phyloP scores from a whole-genome alignment of 2,113 vertebrate species.

The Callospermophilus lateralis region DNA sequence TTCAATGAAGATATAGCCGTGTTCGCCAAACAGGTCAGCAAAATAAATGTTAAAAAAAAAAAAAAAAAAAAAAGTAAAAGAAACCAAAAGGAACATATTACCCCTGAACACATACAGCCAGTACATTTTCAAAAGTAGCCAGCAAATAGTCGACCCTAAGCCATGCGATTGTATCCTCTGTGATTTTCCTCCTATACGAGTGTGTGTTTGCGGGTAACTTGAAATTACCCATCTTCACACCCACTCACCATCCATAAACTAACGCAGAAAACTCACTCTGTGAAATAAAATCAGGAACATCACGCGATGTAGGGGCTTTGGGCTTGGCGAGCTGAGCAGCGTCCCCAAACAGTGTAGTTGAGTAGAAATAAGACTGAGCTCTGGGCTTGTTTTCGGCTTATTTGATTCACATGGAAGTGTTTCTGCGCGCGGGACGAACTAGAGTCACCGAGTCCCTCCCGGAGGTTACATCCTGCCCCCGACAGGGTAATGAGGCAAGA shows the following conservation, averaged over 20 bases:
- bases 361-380: conserved; percentile 10
- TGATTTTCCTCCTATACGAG: not conserved
- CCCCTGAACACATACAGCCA: not conserved
- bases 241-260: not conserved
- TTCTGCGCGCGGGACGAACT: conserved; percentile 73
- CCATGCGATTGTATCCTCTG: not conserved
- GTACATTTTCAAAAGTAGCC: conserved; percentile 45
- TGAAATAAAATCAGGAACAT: not conserved
- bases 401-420: conserved; percentile 81
- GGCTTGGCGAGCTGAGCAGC: not conserved
- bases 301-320: not conserved
- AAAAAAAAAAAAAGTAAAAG: conserved; percentile 64
- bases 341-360: not conserved
- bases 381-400: conserved; percentile 72
- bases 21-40: conserved; percentile 99
- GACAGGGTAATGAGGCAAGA: conserved; percentile 82
- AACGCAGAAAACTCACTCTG: not conserved
- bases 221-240: not conserved
- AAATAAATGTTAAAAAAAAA: conserved; percentile 81
- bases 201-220: conserved; percentile 12
- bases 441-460: conserved; percentile 76
- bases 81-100: not conserved
- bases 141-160: not conserved
- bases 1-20: conserved; percentile 99
- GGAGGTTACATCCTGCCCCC: conserved; percentile 82